These are phyloP conservation scores for Protobothrops mucrosquamatus DNA, from an alignment of 2,113 vertebrate genomes.

Conservation along the genomic window DNA sequence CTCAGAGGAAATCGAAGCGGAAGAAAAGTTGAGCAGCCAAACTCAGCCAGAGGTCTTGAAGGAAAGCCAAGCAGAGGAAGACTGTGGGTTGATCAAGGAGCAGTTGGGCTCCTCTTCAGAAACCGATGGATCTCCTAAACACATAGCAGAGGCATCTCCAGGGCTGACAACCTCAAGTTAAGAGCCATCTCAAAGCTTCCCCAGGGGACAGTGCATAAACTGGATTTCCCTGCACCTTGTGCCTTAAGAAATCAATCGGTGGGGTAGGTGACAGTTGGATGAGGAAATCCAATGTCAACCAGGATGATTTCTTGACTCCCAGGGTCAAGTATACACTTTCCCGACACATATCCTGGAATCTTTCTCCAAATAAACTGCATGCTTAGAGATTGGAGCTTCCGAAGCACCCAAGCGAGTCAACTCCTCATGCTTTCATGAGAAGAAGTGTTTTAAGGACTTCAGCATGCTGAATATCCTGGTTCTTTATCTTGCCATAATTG, in stretches of 20 bases:
- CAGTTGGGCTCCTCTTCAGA: slow-evolving; percentile 65
- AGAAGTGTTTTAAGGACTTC: rapidly evolving
- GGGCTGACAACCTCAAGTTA: slow-evolving; percentile 66
- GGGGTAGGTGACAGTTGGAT: neutral
- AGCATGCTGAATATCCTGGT: neutral
- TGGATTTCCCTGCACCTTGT: slow-evolving; percentile 56
- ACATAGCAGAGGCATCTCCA: slow-evolving; percentile 43
- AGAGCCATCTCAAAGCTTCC: slow-evolving; percentile 27
- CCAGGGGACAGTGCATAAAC: slow-evolving; percentile 48
- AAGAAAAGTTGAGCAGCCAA: slow-evolving; percentile 82
- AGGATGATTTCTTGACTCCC: neutral
- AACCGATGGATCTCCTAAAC: slow-evolving; percentile 52
- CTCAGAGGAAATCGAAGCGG: slow-evolving; percentile 94
- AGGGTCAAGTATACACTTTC: neutral
- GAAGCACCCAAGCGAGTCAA: slow-evolving; percentile 3
- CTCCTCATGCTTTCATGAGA: neutral
- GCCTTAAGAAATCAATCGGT: slow-evolving; percentile 56
- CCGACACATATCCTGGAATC: rapidly evolving
- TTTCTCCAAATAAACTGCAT: slow-evolving; percentile 31
- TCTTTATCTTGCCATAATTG: slow-evolving; percentile 1
- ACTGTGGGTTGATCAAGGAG: slow-evolving; percentile 45
- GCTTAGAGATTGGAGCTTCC: neutral
- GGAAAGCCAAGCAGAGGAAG: slow-evolving; percentile 18
- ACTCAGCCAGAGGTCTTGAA: slow-evolving; percentile 66
- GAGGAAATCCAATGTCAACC: rapidly evolving